Evolutionary conservation across 2,797 vertebrate genomes (phyloP), one percentile per base, ranked within the genome.

Genomic region (Pterois miles): DNA sequence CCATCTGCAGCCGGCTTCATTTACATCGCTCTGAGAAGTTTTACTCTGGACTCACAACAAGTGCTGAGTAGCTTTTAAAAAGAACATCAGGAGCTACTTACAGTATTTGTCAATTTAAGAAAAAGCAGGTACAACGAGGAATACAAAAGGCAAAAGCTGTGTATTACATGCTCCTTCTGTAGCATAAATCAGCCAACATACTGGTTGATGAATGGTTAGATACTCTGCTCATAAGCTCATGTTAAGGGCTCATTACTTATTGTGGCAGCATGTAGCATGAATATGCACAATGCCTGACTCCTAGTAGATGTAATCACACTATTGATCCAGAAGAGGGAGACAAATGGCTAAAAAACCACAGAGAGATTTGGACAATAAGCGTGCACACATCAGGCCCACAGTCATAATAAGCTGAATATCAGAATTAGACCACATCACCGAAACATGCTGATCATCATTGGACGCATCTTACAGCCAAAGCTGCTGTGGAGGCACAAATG

Each of bases 1-100:
- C 87, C 88, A 86, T 89, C 88, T 90, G 86, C 87, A 76, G 71
- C 85, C 52, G 2, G 8, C 81, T 63, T 67, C 80, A 48, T 70
- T 59, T 33, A 57, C 80, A 73, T 79, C 34, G 36, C 80, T 87
- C 72, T 18, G 65, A 68, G 72, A 87, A 88, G 74, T 85, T 89
- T 72, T 6, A 75, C 78, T 77, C 34, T 60, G 27, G 77, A 14
- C 40, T 48, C 59, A 22, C 29, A 59, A 43, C 54, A 5, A 69
- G 54, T 5, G 58, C 65, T 18, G 58, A 73, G 48, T 13, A 72
- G 59, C 20, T 68, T 59, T 46, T 48, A 34, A 40, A 10, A 3
- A 53, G 18, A 14, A 36, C 16, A 63, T 33, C 68, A 22, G 80
- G 22, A 18, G 62, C 38, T 25, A 3, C 31, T 27, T 18, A 18